Evolutionary conservation across 2,888 invertebrate species (phyloP), one percentile per base, ranked within the genome.

Genomic region (Nomada goodeniana): DNA sequence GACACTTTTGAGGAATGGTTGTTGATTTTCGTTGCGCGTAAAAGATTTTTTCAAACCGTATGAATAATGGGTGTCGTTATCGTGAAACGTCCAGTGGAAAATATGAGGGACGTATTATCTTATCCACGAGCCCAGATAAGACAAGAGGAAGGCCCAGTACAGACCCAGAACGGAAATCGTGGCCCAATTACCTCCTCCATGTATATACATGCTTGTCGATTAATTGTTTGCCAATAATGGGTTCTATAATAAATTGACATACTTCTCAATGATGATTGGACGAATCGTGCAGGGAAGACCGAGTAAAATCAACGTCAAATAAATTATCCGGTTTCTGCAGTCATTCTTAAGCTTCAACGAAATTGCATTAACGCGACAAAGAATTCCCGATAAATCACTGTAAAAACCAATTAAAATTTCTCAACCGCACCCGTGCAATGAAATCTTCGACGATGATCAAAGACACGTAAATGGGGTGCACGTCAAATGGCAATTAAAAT

Each of bases 101-200:
- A 80, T 60, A 69, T 57, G 86, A 82, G 76, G 71, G 82, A 67
- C 20, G 74, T 74, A 80, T 72, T 86, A 87, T 88, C 88, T 90
- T 89, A 91, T 91, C 91, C 73, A 29, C 63, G 76, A 75, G 81
- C 78, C 68, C 42, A 76, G 91, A 91, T 91, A 90, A 91, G 90
- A 88, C 90, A 86, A 86, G 77, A 77, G 47, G 67, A 57, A 80
- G 88, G 70, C 86, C 80, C 80, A 81, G 26, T 59, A 23, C 61
- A 73, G 76, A 83, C 76, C 72, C 75, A 72, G 50, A 83, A 68
- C 79, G 82, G 82, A 82, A 77, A 65, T 78, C 59, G 61, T 72
- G 75, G 42, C 60, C 81, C 50, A 75, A 70, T 82, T 88, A 78
- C 72, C 64, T 69, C 63, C 50, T 20, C 15, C 63, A 60, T 76